These are phyloP conservation scores for Drosophila pseudotakahashii DNA, from an alignment of 2,888 invertebrate genomes.

Conservation along the genomic window DNA sequence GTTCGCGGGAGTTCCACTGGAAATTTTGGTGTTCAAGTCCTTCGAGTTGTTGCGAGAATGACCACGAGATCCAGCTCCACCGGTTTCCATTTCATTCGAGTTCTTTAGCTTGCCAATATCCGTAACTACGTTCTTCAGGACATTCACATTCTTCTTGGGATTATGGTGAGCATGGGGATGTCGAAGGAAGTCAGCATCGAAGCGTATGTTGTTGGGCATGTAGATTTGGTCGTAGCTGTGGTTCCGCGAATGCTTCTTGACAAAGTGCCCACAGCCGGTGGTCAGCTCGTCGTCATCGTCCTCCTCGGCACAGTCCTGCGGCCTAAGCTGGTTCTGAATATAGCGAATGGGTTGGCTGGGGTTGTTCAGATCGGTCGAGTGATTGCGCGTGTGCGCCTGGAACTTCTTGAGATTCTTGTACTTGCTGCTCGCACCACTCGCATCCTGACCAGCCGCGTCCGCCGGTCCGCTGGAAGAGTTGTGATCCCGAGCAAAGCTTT, in stretches of 20 bases:
- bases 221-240: conserved; percentile 85
- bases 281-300: conserved; percentile 83
- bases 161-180: conserved; percentile 66
- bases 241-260: conserved; percentile 84
- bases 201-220: conserved; percentile 84
- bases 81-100: conserved; percentile 81
- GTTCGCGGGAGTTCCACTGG: conserved; percentile 20
- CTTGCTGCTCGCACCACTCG: conserved; percentile 66
- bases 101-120: conserved; percentile 80
- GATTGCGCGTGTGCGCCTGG: conserved; percentile 84
- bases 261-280: conserved; percentile 82
- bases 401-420: conserved; percentile 82
- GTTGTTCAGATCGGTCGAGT: conserved; percentile 84
- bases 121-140: conserved; percentile 82
- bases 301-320: conserved; percentile 73
- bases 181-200: conserved; percentile 83
- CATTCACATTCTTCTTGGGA: conserved; percentile 82
- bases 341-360: conserved; percentile 82
- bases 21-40: conserved; percentile 78
- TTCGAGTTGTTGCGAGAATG: conserved; percentile 86
- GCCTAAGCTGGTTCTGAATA: conserved; percentile 83
- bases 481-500: conserved; percentile 83
- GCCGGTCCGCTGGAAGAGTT: conserved; percentile 54
- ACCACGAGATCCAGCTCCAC: conserved; percentile 60
- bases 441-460: conserved; percentile 51